phyloP scores from a whole-genome alignment of 2,113 vertebrate species.

The Boleophthalmus pectinirostris region DNA sequence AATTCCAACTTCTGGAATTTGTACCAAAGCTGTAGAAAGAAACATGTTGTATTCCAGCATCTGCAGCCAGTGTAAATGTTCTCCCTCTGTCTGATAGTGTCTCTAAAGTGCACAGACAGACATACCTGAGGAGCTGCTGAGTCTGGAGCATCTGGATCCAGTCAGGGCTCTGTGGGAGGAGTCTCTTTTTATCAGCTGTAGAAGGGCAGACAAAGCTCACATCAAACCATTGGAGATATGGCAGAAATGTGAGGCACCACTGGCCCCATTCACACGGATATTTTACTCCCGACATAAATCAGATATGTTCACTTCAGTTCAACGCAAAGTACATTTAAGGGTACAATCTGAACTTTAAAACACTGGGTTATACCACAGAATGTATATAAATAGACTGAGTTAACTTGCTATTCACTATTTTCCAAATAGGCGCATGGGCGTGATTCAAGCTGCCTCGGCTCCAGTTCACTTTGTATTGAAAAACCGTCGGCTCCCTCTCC shows the following conservation, averaged over 20 bases:
- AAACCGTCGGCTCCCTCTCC: too few relatives aligned
- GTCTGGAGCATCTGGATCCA: conserved; percentile 51
- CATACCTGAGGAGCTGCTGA: not conserved
- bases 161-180: conserved; percentile 23
- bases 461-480: too few relatives aligned
- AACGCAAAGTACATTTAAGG: conserved; percentile 6
- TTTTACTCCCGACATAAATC: not conserved
- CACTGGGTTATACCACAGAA: too few relatives aligned
- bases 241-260: not conserved
- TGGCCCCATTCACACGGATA: not conserved
- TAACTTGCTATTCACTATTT: too few relatives aligned
- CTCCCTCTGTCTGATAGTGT: too few relatives aligned
- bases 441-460: too few relatives aligned
- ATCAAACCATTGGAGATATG: not conserved
- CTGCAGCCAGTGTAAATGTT: not conserved
- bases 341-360: too few relatives aligned
- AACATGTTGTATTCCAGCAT: not conserved
- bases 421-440: too few relatives aligned
- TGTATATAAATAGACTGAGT: too few relatives aligned
- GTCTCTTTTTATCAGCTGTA: conserved; percentile 12
- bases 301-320: conserved; percentile 30
- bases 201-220: not conserved
- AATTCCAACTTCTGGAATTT: too few relatives aligned
- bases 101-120: not conserved
- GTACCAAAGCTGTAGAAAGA: not conserved